Evolutionary conservation across 2,797 vertebrate genomes (phyloP).

Genomic region (Melanotaenia boesemani): DNA sequence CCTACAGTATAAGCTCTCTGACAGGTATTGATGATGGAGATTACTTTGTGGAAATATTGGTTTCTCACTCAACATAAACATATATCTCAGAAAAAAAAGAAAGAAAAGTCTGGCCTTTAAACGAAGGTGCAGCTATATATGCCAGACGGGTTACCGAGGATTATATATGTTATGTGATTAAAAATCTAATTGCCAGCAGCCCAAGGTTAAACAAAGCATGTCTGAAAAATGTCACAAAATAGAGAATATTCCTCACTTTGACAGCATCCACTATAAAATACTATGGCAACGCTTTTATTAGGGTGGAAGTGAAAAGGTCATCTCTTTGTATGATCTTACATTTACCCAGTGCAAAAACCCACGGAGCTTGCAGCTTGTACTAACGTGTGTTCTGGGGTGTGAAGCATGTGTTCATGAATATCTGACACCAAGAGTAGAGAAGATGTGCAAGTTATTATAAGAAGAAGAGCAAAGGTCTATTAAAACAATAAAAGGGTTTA

Average conservation of each 20-base stretch:
- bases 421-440: neutral
- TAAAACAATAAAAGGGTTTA: no score
- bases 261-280: conserved; percentile 9
- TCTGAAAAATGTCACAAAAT: conserved; percentile 5
- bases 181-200: neutral
- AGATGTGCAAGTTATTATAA: neutral
- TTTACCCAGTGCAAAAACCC: neutral
- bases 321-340: neutral
- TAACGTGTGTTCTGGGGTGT: neutral
- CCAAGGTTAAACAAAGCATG: neutral
- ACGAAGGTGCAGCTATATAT: neutral
- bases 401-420: neutral
- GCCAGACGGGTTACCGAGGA: neutral
- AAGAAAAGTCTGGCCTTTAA: neutral
- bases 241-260: conserved; percentile 9
- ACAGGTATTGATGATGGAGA: conserved; percentile 21
- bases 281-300: neutral
- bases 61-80: neutral
- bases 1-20: conserved; percentile 1
- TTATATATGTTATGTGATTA: neutral
- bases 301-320: conserved; percentile 21
- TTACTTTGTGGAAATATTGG: conserved; percentile 36
- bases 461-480: conserved; percentile 12
- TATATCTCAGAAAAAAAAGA: neutral
- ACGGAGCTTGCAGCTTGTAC: neutral